A percentile compares a stretch with the other conserved stretches of the same genome.
These are phyloP conservation scores for Catharus bicknelli DNA, from an alignment of 2,113 vertebrate species.

Conservation along the genomic window DNA sequence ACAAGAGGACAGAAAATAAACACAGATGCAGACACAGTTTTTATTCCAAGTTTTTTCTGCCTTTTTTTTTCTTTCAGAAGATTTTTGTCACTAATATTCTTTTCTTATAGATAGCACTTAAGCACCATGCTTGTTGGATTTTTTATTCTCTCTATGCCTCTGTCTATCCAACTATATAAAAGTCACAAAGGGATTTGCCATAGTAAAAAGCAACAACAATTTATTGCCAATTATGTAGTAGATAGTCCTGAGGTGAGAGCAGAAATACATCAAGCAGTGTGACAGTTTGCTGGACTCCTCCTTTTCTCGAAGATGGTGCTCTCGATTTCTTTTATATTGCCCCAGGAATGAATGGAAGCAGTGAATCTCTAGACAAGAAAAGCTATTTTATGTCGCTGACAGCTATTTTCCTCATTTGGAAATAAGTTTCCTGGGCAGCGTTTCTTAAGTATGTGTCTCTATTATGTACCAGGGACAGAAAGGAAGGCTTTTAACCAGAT, in stretches of 20 bases:
- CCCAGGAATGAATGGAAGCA: background rate
- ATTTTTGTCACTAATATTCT: background rate
- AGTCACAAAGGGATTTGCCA: background rate
- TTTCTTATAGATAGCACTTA: background rate
- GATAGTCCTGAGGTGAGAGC: background rate
- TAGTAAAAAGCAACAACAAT: constrained; percentile 14
- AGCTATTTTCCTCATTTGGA: background rate
- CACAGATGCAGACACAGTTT: background rate
- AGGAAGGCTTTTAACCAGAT: background rate
- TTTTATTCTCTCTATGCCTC: background rate
- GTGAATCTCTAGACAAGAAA: constrained; percentile 1
- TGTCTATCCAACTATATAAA: background rate
- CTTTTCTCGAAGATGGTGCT: background rate
- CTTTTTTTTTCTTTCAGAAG: background rate
- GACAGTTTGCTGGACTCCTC: background rate
- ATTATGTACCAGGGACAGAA: background rate
- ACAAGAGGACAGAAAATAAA: background rate
- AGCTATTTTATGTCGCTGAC: background rate
- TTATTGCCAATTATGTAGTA: constrained; percentile 35
- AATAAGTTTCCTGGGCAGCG: background rate
- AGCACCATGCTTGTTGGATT: background rate
- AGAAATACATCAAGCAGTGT: background rate
- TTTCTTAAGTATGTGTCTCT: background rate
- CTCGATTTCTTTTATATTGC: background rate
- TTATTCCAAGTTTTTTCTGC: background rate